Conservation (phyloP, 2,797 vertebrate genomes). For the Eutrigla gurnardus region DNA sequence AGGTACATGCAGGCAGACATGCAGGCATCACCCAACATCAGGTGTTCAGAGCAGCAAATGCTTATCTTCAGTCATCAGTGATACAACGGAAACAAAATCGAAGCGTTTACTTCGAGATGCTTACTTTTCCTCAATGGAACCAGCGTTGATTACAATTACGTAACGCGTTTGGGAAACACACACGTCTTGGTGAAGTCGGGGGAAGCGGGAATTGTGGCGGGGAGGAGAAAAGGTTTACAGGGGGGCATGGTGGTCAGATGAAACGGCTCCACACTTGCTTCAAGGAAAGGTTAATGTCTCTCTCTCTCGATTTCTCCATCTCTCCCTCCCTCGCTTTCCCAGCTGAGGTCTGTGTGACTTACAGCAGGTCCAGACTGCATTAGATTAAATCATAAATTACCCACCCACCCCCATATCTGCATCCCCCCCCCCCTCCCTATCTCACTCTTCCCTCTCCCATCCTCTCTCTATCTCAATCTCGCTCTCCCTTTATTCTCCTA, state of each 20-base stretch:
- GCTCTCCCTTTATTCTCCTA: conserved; percentile 74
- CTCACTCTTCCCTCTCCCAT: conserved; percentile 63
- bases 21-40: conserved; percentile 30
- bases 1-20: conserved; percentile 42
- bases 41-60: conserved; percentile 13
- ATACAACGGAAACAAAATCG: neutral
- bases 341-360: conserved; percentile 92
- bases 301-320: conserved; percentile 76
- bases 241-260: conserved; percentile 74
- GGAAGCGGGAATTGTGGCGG: conserved; percentile 29
- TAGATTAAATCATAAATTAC: conserved; percentile 99
- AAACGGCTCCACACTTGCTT: conserved; percentile 74
- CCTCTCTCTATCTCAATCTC: conserved; percentile 75
- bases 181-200: conserved; percentile 20
- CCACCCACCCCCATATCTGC: conserved; percentile 91
- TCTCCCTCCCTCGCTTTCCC: conserved; percentile 81
- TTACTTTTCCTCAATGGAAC: conserved; percentile 11
- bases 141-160: conserved; percentile 33
- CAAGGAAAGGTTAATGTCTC: conserved; percentile 84
- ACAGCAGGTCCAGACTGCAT: conserved; percentile 96
- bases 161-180: conserved; percentile 27
- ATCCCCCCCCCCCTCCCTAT: conserved; percentile 69
- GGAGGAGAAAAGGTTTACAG: conserved; percentile 65
- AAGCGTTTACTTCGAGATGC: neutral
- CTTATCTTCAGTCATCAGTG: conserved; percentile 6